These are phyloP conservation scores for Anoplopoma fimbria DNA, from an alignment of 2,113 vertebrate species.

Conservation along the genomic window DNA sequence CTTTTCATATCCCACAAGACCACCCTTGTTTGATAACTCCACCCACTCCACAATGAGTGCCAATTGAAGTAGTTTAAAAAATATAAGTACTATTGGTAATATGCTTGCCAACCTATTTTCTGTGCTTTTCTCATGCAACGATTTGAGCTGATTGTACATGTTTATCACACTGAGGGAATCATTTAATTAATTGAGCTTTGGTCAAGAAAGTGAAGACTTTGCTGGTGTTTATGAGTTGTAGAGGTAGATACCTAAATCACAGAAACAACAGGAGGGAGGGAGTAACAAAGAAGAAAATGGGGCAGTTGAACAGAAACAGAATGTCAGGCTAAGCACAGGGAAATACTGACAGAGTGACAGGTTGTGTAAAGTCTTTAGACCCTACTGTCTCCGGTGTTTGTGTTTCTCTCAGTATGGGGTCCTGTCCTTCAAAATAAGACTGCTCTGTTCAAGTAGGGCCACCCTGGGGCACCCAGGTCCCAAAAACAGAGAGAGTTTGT, in stretches of 20 bases:
- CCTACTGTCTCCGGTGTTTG: constrained; percentile 70
- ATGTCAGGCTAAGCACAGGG: constrained; percentile 42
- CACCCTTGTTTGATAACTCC: constrained; percentile 33
- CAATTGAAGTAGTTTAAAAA: constrained; percentile 5
- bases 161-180: neutral
- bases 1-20: constrained; percentile 44
- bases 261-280: constrained; percentile 8
- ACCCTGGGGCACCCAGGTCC: constrained; percentile 65
- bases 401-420: constrained; percentile 72
- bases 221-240: neutral
- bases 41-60: neutral
- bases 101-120: neutral
- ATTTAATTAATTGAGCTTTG: neutral
- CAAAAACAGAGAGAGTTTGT: constrained; percentile 46
- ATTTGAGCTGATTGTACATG: neutral
- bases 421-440: constrained; percentile 76
- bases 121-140: neutral
- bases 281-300: constrained; percentile 25
- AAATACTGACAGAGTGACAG: constrained; percentile 64
- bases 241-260: constrained; percentile 2
- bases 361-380: constrained; percentile 69
- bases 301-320: constrained; percentile 32
- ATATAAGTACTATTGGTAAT: neutral
- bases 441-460: constrained; percentile 64
- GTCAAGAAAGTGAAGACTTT: neutral